phyloP scores from a whole-genome alignment of 2,797 vertebrate genomes.

The Cossypha niveicapilla region DNA sequence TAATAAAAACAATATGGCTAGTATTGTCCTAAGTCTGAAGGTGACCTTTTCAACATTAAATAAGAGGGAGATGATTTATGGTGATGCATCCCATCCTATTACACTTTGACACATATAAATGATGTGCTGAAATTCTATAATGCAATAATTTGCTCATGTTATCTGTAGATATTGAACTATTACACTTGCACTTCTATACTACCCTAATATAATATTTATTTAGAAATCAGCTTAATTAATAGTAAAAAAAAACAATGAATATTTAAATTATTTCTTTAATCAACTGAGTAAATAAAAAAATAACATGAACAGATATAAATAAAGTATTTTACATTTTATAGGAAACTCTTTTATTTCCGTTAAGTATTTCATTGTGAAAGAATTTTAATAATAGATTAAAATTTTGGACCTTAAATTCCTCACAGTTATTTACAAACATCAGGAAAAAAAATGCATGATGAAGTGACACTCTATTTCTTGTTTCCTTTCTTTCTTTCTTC shows the following conservation, averaged over 20 bases:
- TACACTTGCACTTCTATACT: neutral
- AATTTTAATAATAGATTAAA: neutral
- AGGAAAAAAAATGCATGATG: neutral
- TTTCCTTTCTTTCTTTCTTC: neutral
- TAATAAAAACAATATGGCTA: conserved; percentile 45
- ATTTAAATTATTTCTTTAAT: neutral
- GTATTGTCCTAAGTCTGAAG: conserved; percentile 48
- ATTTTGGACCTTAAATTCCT: neutral
- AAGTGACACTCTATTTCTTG: neutral
- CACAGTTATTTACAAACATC: neutral
- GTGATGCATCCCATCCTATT: conserved; percentile 57
- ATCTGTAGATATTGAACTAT: conserved; percentile 2
- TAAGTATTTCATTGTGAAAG: neutral
- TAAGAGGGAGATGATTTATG: conserved; percentile 66
- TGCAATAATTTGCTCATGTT: conserved; percentile 54
- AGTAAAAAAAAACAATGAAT: neutral
- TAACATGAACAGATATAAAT: neutral
- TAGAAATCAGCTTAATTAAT: neutral
- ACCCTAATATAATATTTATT: neutral
- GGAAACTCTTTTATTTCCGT: neutral
- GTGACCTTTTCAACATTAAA: conserved; percentile 53
- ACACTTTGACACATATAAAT: conserved; percentile 61
- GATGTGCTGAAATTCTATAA: conserved; percentile 57
- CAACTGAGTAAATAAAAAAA: neutral
- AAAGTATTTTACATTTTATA: neutral